These are phyloP conservation scores for Clepsis dumicolana DNA, from an alignment of 2,888 invertebrate genomes.

Conservation along the genomic window DNA sequence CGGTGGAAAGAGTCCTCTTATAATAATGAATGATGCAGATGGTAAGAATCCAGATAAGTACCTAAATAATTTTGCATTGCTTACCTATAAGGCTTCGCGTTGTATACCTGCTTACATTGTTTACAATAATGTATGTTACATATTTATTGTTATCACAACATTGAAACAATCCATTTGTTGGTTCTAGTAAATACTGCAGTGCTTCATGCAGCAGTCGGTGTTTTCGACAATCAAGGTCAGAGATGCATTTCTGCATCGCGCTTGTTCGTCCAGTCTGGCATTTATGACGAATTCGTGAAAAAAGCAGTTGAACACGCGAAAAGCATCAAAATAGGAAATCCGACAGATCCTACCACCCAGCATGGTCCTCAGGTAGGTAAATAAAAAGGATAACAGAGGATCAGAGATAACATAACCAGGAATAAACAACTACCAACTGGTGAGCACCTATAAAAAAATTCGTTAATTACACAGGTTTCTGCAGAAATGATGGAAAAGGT, in stretches of 20 bases:
- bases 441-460: neutral
- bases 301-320: slow-evolving; percentile 90
- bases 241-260: slow-evolving; percentile 30
- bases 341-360: slow-evolving; percentile 88
- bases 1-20: slow-evolving; percentile 93
- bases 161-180: neutral
- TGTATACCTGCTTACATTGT: too few relatives aligned
- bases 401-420: neutral
- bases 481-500: slow-evolving; percentile 89
- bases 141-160: neutral
- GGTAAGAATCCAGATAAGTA: slow-evolving; percentile 76
- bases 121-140: too few relatives aligned
- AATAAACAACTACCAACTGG: neutral
- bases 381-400: too few relatives aligned
- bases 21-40: slow-evolving; percentile 90
- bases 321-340: slow-evolving; percentile 92
- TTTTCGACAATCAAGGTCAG: slow-evolving; percentile 27
- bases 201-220: slow-evolving; percentile 4
- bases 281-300: slow-evolving; percentile 94
- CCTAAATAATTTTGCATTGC: too few relatives aligned
- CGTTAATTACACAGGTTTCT: slow-evolving; percentile 77
- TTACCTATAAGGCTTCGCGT: too few relatives aligned
- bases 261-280: slow-evolving; percentile 75
- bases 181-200: slow-evolving; percentile 22
- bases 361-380: slow-evolving; percentile 93